Evolutionary conservation across 2,113 vertebrate genomes (phyloP).

Genomic region (Ptilorrhoa leucosticta): DNA sequence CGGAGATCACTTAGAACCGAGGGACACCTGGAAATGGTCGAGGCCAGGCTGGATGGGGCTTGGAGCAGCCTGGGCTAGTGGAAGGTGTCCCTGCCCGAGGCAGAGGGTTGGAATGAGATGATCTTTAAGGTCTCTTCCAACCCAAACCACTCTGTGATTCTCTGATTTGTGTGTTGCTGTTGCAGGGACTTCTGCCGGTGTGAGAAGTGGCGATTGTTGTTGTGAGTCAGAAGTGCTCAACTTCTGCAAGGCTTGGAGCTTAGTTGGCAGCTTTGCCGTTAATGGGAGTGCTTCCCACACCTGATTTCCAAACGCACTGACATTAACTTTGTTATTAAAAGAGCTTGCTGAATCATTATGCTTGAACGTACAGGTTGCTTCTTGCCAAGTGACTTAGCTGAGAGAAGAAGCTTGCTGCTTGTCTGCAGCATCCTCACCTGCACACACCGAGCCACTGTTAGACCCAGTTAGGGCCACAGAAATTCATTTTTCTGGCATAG

Average conservation of each 20-base stretch:
- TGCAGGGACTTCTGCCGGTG: neutral
- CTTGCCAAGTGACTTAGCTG: neutral
- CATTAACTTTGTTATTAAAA: neutral
- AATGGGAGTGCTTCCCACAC: neutral
- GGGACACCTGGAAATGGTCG: neutral
- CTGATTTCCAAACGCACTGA: neutral
- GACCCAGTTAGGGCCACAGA: neutral
- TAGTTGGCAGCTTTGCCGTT: neutral
- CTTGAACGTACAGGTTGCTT: neutral
- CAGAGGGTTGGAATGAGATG: neutral
- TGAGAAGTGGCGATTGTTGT: neutral
- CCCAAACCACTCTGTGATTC: neutral
- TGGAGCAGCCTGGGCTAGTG: neutral
- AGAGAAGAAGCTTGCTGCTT: neutral
- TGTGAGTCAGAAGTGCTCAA: neutral
- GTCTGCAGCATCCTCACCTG: neutral
- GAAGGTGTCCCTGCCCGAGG: neutral
- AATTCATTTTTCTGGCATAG: neutral
- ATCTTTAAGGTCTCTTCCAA: neutral
- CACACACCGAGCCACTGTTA: neutral
- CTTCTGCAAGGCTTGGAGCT: neutral
- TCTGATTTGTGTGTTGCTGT: neutral
- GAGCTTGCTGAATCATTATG: neutral
- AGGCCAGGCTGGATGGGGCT: neutral
- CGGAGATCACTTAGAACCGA: fast-evolving